Conservation (phyloP, 1,140 invertebrate genomes). For the Drosophila pandora region DNA sequence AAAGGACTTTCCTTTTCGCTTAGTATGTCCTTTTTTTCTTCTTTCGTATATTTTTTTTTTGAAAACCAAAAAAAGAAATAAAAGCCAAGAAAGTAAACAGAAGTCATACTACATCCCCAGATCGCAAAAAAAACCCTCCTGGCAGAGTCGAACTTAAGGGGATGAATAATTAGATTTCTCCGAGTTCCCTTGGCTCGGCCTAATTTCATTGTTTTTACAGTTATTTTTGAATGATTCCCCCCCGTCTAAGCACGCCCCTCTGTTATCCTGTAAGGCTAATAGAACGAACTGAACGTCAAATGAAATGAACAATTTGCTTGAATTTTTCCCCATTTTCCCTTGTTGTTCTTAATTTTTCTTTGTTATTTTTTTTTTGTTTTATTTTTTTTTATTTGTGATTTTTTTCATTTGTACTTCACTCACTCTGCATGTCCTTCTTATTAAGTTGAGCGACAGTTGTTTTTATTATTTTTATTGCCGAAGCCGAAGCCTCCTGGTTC, state of each 20-base stretch:
- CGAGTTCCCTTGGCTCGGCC: conserved; percentile 56
- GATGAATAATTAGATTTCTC: conserved; percentile 84
- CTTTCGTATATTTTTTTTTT: background rate
- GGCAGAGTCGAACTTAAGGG: conserved; percentile 46
- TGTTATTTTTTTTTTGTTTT: conserved; percentile 14
- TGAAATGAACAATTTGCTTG: conserved; percentile 54
- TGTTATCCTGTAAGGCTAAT: conserved; percentile 3
- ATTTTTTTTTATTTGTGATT: conserved; percentile 22
- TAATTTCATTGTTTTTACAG: conserved; percentile 82
- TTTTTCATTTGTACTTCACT: conserved; percentile 2
- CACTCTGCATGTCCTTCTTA: conserved; percentile 54
- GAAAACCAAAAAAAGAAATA: conserved; percentile 14
- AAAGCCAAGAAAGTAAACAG: conserved; percentile 24
- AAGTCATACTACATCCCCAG: conserved; percentile 8
- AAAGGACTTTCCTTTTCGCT: conserved; percentile 15
- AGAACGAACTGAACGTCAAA: conserved; percentile 31
- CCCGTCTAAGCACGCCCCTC: background rate
- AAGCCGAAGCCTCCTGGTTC: background rate
- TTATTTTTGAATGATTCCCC: conserved; percentile 71
- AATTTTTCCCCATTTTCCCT: conserved; percentile 28
- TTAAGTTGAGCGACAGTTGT: conserved; percentile 80
- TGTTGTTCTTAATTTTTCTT: conserved; percentile 13
- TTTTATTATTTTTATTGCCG: conserved; percentile 80
- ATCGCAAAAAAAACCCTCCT: conserved; percentile 1
- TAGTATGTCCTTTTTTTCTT: background rate